Evolutionary conservation across 2,888 invertebrate genomes (phyloP).

Genomic region (Temnothorax unifasciatus): DNA sequence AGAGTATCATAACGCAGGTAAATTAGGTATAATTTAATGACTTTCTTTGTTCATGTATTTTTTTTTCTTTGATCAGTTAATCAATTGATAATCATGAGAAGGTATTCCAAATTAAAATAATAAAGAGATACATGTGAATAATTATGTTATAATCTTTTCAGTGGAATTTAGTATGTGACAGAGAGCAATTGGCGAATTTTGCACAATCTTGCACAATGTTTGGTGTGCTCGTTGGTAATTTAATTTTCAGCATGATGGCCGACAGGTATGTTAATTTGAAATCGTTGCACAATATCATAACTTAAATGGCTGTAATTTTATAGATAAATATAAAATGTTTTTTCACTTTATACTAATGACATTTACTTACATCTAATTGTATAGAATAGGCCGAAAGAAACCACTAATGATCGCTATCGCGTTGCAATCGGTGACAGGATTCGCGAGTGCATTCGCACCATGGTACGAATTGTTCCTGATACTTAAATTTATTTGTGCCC

Average conservation of each 20-base stretch:
- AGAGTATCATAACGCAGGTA: slow-evolving; percentile 89
- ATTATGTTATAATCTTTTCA: slow-evolving; percentile 78
- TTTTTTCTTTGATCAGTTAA: not conserved
- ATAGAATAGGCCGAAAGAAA: slow-evolving; percentile 89
- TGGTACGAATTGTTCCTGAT: slow-evolving; percentile 89
- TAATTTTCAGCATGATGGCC: slow-evolving; percentile 87
- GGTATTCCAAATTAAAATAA: not conserved
- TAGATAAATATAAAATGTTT: not conserved
- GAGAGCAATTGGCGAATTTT: slow-evolving; percentile 87
- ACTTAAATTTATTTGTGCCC: slow-evolving; percentile 88
- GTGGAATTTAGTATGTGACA: slow-evolving; percentile 89
- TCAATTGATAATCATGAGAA: slow-evolving; percentile 13
- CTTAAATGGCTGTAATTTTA: not conserved
- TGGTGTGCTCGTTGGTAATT: slow-evolving; percentile 88
- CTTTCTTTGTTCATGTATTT: not conserved
- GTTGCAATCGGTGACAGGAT: slow-evolving; percentile 88
- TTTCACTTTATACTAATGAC: not conserved
- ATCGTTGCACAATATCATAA: not conserved
- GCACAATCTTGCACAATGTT: slow-evolving; percentile 88
- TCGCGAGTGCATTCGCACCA: slow-evolving; percentile 88
- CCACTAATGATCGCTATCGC: slow-evolving; percentile 88
- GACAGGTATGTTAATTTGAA: slow-evolving; percentile 84
- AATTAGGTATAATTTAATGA: slow-evolving; percentile 9
- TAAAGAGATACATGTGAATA: not conserved
- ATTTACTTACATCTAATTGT: slow-evolving; percentile 46